Percentiles rank a stretch among this genome's conserved stretches.
These are phyloP conservation scores for Habropoda laboriosa DNA, from an alignment of 1,140 invertebrate genomes.

Conservation along the genomic window DNA sequence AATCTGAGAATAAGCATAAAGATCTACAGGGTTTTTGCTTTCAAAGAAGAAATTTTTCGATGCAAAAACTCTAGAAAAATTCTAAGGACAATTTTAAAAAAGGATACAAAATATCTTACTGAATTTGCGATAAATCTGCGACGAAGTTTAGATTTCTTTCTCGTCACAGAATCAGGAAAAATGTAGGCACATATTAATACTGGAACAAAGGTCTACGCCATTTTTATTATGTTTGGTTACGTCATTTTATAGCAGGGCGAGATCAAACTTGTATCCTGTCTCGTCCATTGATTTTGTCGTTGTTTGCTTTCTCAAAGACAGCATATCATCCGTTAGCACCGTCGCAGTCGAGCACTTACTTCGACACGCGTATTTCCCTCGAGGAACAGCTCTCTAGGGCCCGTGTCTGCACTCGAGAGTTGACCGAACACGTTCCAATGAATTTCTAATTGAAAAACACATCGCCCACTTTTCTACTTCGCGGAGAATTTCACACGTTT, in stretches of 20 bases:
- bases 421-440: conserved; percentile 50
- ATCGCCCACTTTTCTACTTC: conserved; percentile 6
- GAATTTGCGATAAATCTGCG: too few relatives aligned
- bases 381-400: conserved; percentile 29
- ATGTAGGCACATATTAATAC: too few relatives aligned
- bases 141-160: too few relatives aligned
- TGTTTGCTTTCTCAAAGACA: conserved; percentile 54
- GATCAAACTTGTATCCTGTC: neutral
- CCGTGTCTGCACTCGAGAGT: conserved; percentile 14
- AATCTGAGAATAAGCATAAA: neutral
- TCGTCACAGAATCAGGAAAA: too few relatives aligned
- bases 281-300: conserved; percentile 39
- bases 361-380: conserved; percentile 59
- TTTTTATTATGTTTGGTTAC: too few relatives aligned
- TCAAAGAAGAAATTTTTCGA: neutral
- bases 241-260: neutral
- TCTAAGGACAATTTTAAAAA: neutral
- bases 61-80: neutral
- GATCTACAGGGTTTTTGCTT: too few relatives aligned
- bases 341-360: conserved; percentile 45
- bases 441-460: conserved; percentile 61
- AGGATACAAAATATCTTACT: neutral
- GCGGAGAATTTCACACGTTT: neutral
- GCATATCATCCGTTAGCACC: conserved; percentile 40
- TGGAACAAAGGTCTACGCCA: too few relatives aligned